Conservation (phyloP, 2,797 vertebrate species). For the Champsocephalus esox region DNA sequence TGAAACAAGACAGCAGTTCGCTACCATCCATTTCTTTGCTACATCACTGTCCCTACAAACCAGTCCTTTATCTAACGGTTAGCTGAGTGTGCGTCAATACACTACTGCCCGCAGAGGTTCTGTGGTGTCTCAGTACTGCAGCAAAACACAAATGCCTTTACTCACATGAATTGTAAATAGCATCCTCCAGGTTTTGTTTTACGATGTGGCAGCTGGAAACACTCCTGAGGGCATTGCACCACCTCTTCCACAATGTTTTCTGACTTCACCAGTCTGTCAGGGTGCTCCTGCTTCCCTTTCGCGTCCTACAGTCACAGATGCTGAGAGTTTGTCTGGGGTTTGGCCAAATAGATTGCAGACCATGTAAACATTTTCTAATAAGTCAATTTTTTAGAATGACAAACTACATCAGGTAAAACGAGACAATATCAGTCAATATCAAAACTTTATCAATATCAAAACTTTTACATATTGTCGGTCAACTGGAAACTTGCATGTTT, state of each 20-base stretch:
- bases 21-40: not conserved
- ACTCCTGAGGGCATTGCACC: not conserved
- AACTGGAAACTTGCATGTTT: constrained; percentile 33
- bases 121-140: not conserved
- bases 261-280: not conserved
- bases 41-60: not conserved
- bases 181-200: not conserved
- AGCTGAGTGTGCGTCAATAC: not conserved
- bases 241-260: not conserved
- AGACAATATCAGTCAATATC: not conserved
- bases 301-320: not conserved
- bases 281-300: not conserved
- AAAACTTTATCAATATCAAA: constrained; percentile 3
- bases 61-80: not conserved
- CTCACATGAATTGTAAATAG: not conserved
- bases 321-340: not conserved
- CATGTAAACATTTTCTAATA: not conserved
- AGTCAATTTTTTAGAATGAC: not conserved
- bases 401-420: not conserved
- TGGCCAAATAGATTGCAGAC: not conserved
- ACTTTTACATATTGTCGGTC: constrained; percentile 5
- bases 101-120: not conserved
- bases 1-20: not conserved
- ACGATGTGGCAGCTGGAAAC: not conserved
- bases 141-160: not conserved